These are phyloP conservation scores for Staurois parvus DNA, from an alignment of 2,797 vertebrate species.

Conservation along the genomic window DNA sequence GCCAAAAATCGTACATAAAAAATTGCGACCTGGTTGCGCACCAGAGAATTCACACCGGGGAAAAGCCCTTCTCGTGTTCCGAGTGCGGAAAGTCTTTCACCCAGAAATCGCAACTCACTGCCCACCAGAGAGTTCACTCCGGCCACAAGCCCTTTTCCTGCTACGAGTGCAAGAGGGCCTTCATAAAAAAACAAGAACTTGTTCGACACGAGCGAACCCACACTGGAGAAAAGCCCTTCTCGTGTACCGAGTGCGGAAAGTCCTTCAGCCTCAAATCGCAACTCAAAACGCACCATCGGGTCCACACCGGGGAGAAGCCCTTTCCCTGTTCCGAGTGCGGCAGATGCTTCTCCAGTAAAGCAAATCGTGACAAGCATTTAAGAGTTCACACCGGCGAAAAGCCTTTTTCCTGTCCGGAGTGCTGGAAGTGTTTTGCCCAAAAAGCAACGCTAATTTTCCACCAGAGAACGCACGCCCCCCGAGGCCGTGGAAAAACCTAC, in stretches of 20 bases:
- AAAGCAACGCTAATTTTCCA: background rate
- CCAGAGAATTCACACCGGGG: background rate
- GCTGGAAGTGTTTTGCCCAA: background rate
- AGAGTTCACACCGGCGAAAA: background rate
- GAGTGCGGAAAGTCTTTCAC: slow-evolving; percentile 17
- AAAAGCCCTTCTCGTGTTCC: background rate
- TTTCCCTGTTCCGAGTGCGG: slow-evolving; percentile 74
- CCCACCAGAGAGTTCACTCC: slow-evolving; percentile 66
- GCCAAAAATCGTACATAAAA: background rate
- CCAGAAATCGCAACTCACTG: background rate
- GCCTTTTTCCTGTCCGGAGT: background rate
- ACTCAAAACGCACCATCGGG: slow-evolving; percentile 65
- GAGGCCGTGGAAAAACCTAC: background rate
- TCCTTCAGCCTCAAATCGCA: slow-evolving; percentile 70
- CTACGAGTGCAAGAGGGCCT: slow-evolving; percentile 63
- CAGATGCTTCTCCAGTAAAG: slow-evolving; percentile 71
- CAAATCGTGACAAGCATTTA: slow-evolving; percentile 67
- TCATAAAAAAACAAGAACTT: background rate
- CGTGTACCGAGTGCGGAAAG: slow-evolving; percentile 68
- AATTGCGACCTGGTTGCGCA: background rate
- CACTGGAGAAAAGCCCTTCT: background rate
- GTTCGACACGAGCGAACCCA: background rate
- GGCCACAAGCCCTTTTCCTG: slow-evolving; percentile 74
- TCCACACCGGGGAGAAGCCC: slow-evolving; percentile 72
- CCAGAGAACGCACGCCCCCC: background rate